A percentile compares a stretch with the other conserved stretches of the same genome.
These are phyloP conservation scores for Halcyon malimbica DNA, from an alignment of 2,113 vertebrate species.

Conservation along the genomic window DNA sequence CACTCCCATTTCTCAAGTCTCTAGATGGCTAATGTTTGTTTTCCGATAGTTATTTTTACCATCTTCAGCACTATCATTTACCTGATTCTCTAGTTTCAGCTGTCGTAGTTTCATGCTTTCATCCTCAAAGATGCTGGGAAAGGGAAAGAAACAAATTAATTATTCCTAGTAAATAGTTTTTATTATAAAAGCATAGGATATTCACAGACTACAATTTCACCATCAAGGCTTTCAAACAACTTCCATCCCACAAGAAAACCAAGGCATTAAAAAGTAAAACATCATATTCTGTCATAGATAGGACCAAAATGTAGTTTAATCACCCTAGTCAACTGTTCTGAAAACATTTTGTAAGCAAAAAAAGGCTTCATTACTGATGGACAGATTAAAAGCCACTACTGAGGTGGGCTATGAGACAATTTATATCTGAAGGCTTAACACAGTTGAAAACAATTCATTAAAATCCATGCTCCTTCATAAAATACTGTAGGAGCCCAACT, in stretches of 20 bases:
- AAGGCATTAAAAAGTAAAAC: not conserved
- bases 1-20: not conserved
- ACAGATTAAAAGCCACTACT: not conserved
- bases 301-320: not conserved
- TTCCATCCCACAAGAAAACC: not conserved
- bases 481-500: not conserved
- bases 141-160: conserved; percentile 7
- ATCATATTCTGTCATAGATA: not conserved
- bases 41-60: not conserved
- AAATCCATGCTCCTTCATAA: not conserved
- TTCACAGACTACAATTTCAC: not conserved
- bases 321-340: not conserved
- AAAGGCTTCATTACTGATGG: not conserved
- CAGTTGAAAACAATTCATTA: not conserved
- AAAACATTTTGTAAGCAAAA: not conserved
- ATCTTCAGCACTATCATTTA: conserved; percentile 46
- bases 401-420: not conserved
- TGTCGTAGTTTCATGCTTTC: conserved; percentile 86
- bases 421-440: not conserved
- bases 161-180: not conserved
- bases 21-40: not conserved
- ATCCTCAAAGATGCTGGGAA: conserved; percentile 84
- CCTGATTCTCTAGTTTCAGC: conserved; percentile 94
- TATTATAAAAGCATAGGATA: not conserved
- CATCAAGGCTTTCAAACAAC: not conserved